Evolutionary conservation across 2,113 vertebrate genomes (phyloP).

Genomic region (Cyrtonyx montezumae): DNA sequence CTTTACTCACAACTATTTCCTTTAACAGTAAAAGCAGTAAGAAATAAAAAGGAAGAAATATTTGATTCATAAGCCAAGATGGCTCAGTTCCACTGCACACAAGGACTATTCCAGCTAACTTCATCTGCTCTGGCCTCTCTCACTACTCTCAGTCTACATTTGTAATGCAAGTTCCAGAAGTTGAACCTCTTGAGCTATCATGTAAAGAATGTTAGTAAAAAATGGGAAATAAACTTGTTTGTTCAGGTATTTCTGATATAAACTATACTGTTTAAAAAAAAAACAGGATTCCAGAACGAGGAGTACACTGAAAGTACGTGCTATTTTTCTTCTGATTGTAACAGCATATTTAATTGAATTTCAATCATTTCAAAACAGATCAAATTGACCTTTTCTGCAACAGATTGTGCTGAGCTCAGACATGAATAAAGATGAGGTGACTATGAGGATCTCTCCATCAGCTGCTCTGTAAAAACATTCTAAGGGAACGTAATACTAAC

Average conservation of each 20-base stretch:
- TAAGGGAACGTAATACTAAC: background rate
- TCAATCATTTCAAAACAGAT: background rate
- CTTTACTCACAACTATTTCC: background rate
- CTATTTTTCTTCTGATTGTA: background rate
- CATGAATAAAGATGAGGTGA: background rate
- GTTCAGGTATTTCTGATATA: background rate
- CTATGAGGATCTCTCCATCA: background rate
- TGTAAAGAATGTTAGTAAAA: background rate
- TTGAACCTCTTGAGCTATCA: accelerated
- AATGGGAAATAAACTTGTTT: background rate
- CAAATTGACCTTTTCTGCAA: background rate
- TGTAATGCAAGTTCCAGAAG: background rate
- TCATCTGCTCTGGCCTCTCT: too few relatives aligned
- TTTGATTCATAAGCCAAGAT: background rate
- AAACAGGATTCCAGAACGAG: background rate
- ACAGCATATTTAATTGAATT: background rate
- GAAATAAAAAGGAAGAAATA: background rate
- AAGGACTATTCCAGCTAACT: background rate
- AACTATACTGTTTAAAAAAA: background rate
- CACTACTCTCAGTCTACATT: background rate
- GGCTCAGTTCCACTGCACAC: background rate
- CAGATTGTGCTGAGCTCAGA: background rate
- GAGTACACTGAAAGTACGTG: background rate
- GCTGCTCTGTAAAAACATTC: background rate
- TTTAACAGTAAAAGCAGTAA: background rate